phyloP scores from a whole-genome alignment of 2,113 vertebrate genomes.

The Pimephales promelas region DNA sequence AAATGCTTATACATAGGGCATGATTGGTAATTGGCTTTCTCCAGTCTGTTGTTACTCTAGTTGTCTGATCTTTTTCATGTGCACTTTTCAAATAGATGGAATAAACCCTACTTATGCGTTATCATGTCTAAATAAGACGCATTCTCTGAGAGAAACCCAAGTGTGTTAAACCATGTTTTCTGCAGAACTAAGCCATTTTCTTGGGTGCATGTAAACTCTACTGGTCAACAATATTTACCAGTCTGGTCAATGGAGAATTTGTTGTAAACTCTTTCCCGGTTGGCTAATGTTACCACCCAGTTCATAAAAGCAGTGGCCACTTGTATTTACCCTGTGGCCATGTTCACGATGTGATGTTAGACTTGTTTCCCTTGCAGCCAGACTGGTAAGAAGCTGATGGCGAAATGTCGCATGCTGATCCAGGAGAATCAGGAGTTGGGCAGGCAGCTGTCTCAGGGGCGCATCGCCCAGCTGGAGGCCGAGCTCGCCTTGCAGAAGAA shows the following conservation, averaged over 20 bases:
- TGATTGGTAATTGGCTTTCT: background rate
- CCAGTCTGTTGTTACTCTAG: too few relatives aligned
- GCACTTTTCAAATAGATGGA: background rate
- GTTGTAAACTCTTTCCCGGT: background rate
- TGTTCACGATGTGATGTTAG: conserved; percentile 92
- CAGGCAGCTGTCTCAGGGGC: conserved; percentile 98
- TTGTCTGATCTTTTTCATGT: background rate
- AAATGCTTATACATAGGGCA: background rate
- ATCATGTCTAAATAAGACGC: background rate
- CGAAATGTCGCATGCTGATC: conserved; percentile 99
- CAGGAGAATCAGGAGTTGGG: conserved; percentile 99
- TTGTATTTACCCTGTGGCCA: conserved; percentile 59
- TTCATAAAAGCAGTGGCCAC: conserved; percentile 31
- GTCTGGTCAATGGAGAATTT: conserved; percentile 27
- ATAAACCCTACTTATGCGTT: background rate
- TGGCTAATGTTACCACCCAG: conserved; percentile 1
- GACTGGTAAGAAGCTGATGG: conserved; percentile 99
- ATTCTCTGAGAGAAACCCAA: background rate
- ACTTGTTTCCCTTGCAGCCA: conserved; percentile 99
- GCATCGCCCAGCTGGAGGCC: conserved; percentile 98
- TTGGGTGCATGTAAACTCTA: conserved; percentile 3
- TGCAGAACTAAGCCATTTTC: background rate
- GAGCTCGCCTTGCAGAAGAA: conserved; percentile 99
- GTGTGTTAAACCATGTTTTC: background rate
- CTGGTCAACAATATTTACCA: conserved; percentile 18